phyloP scores from a whole-genome alignment of 2,797 vertebrate genomes.

The Coendou prehensilis region DNA sequence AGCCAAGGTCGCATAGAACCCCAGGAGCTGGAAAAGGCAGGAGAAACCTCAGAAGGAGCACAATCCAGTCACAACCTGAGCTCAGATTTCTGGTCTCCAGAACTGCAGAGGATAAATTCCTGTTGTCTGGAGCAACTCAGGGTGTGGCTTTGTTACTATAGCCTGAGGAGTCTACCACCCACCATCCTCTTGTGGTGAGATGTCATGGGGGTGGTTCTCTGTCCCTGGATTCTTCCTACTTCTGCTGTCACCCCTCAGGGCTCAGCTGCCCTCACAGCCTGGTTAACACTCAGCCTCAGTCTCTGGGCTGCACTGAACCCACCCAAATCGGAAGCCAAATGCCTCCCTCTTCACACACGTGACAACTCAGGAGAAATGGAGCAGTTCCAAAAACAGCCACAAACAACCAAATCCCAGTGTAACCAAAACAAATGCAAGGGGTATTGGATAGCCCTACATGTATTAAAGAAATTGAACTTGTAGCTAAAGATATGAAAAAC shows the following conservation, averaged over 20 bases:
- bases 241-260: background rate
- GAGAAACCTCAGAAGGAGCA: background rate
- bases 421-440: background rate
- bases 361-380: background rate
- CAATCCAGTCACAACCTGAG: accelerated
- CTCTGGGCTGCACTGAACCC: background rate
- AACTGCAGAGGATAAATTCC: background rate
- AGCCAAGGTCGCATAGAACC: background rate
- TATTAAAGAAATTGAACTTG: background rate
- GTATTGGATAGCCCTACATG: background rate
- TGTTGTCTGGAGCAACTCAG: background rate
- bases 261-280: background rate
- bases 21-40: background rate
- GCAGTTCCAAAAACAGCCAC: background rate
- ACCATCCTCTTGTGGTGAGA: background rate
- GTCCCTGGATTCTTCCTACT: background rate
- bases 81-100: background rate
- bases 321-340: background rate
- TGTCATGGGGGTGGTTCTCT: background rate
- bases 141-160: background rate
- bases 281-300: background rate
- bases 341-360: background rate
- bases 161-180: background rate
- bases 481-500: background rate
- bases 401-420: background rate